Conservation (phyloP, 2,888 invertebrate species). For the Homarus gammarus region DNA sequence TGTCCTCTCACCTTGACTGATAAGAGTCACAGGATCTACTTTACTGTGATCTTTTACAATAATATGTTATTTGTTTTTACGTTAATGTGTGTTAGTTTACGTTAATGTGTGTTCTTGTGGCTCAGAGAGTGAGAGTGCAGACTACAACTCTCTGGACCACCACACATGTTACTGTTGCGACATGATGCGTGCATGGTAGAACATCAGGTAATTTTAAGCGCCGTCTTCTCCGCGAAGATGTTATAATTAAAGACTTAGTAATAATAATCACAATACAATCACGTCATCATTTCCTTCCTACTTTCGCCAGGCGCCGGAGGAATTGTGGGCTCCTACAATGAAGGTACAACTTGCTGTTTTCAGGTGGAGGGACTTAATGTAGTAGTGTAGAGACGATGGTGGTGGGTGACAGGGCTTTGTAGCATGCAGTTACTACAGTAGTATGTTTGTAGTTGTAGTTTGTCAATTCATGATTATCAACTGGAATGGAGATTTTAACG, state of each 20-base stretch:
- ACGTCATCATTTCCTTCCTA: slow-evolving; percentile 40
- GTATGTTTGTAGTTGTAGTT: too few species aligned
- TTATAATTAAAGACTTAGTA: not conserved
- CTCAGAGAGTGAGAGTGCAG: not conserved
- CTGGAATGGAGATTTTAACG: too few species aligned
- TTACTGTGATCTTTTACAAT: too few species aligned
- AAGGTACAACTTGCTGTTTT: slow-evolving; percentile 61
- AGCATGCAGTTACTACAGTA: slow-evolving; percentile 31
- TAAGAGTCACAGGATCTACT: too few species aligned
- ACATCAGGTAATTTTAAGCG: not conserved
- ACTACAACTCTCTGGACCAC: not conserved
- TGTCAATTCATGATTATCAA: too few species aligned
- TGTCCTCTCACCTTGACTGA: too few species aligned
- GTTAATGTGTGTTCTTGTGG: too few species aligned
- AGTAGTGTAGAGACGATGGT: slow-evolving; percentile 13
- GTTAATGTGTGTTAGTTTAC: too few species aligned
- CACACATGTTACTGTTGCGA: not conserved
- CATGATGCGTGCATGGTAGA: not conserved
- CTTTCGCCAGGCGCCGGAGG: slow-evolving; percentile 73
- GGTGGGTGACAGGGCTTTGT: not conserved
- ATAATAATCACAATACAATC: not conserved
- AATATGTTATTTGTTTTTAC: too few species aligned
- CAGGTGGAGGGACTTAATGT: slow-evolving; percentile 29
- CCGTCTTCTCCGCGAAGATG: not conserved
- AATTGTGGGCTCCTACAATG: slow-evolving; percentile 75